phyloP scores from a whole-genome alignment of 2,888 invertebrate species.

The Tyria jacobaeae region DNA sequence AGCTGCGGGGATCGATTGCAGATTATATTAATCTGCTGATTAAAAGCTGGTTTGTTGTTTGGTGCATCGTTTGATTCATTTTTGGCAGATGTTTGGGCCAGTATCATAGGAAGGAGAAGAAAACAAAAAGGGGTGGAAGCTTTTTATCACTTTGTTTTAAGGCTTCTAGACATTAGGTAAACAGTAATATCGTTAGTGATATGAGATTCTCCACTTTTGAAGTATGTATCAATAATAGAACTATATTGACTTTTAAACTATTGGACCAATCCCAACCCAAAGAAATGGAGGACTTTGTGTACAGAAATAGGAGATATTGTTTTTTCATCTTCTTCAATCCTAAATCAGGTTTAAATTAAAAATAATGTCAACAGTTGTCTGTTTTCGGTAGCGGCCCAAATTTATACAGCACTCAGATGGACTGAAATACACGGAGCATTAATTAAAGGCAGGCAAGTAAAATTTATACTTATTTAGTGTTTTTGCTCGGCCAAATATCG shows the following conservation, averaged over 20 bases:
- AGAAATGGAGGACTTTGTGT: no score
- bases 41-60: no score
- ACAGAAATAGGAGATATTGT: no score
- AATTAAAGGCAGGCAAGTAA: conserved; percentile 23
- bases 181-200: not conserved
- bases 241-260: no score
- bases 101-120: no score
- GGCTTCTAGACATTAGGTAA: not conserved
- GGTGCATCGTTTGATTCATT: no score
- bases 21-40: not conserved
- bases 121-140: not conserved
- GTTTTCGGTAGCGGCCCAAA: conserved; percentile 24
- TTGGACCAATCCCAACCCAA: no score
- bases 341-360: conserved; percentile 15
- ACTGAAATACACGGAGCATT: conserved; percentile 40
- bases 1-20: not conserved
- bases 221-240: no score
- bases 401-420: conserved; percentile 34
- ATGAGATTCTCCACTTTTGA: not conserved
- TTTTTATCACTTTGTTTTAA: not conserved
- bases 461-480: conserved; percentile 24
- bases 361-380: conserved; percentile 11
- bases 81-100: no score
- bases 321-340: no score
- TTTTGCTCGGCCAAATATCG: not conserved